phyloP scores from a whole-genome alignment of 92 coral and sea anemone genomes.

The Pocillopora meandrina region DNA sequence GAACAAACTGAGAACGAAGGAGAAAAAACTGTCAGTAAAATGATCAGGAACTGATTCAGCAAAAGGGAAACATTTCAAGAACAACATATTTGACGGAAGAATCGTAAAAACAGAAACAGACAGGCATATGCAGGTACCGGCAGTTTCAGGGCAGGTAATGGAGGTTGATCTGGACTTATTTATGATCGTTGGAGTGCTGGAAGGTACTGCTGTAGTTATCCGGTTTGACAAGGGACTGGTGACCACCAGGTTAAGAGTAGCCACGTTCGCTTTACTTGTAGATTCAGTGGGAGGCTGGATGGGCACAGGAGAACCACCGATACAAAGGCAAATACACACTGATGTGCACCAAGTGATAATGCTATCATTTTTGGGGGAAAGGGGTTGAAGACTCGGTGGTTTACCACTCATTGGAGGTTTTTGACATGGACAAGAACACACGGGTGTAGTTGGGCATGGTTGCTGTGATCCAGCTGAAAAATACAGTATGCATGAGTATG shows the following conservation, averaged over 20 bases:
- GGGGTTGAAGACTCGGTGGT: slow-evolving; percentile 8
- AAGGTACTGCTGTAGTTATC: no score
- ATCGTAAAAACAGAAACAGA: neutral
- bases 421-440: slow-evolving; percentile 44
- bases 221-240: neutral
- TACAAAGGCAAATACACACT: slow-evolving; percentile 27
- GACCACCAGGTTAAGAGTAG: neutral
- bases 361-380: neutral
- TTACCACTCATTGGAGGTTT: slow-evolving; percentile 12
- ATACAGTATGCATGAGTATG: neutral
- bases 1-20: neutral
- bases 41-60: neutral
- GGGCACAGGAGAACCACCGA: neutral
- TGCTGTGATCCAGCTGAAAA: neutral
- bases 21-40: neutral
- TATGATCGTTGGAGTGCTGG: slow-evolving; percentile 19
- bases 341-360: slow-evolving; percentile 5
- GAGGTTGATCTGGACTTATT: neutral
- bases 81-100: neutral
- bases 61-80: neutral
- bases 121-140: neutral
- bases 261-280: neutral
- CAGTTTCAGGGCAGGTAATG: neutral
- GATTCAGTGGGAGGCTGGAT: neutral
- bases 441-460: slow-evolving; percentile 21